A percentile compares a stretch with the other conserved stretches of the same genome.
Conservation (phyloP, 2,888 invertebrate species). For the Carcina quercana region DNA sequence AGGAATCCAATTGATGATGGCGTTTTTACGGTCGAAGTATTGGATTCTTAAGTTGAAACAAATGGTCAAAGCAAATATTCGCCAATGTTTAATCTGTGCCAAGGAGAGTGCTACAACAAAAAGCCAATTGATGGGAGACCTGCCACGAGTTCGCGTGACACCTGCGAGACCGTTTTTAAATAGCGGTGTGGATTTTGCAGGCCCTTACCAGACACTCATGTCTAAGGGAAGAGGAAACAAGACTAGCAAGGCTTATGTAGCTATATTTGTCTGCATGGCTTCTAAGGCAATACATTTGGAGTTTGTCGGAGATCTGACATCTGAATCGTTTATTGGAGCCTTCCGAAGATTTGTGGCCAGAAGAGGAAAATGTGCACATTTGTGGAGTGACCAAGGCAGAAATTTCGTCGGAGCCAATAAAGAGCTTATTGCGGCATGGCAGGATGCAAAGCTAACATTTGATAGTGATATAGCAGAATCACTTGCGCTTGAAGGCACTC, state of each 20-base stretch:
- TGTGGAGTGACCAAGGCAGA: constrained; percentile 14
- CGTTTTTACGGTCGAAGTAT: constrained; percentile 19
- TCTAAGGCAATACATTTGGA: constrained; percentile 14
- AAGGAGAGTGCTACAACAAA: constrained; percentile 5
- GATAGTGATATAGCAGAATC: constrained; percentile 14
- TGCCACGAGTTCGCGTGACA: constrained; percentile 9
- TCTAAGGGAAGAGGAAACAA: constrained; percentile 11
- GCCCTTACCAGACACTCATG: constrained; percentile 11
- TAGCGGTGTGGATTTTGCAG: constrained; percentile 15
- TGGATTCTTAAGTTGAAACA: constrained; percentile 21
- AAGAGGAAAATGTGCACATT: constrained; percentile 12
- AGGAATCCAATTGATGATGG: constrained; percentile 19
- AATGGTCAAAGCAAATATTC: constrained; percentile 13
- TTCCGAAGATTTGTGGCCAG: constrained; percentile 9
- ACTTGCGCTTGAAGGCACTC: constrained; percentile 10
- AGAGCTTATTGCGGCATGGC: constrained; percentile 12
- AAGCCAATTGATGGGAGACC: constrained; percentile 10
- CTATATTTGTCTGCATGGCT: constrained; percentile 14
- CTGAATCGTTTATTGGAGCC: constrained; percentile 11
- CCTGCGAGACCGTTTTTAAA: constrained; percentile 10
- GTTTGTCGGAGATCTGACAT: constrained; percentile 9
- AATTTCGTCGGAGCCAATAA: constrained; percentile 17
- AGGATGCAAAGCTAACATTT: constrained; percentile 6
- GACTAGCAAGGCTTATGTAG: constrained; percentile 9
- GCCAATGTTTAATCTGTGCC: constrained; percentile 13